Evolutionary conservation across 2,888 invertebrate genomes (phyloP), one percentile per base, ranked within the genome.

Genomic region (Amphipyra berbera): DNA sequence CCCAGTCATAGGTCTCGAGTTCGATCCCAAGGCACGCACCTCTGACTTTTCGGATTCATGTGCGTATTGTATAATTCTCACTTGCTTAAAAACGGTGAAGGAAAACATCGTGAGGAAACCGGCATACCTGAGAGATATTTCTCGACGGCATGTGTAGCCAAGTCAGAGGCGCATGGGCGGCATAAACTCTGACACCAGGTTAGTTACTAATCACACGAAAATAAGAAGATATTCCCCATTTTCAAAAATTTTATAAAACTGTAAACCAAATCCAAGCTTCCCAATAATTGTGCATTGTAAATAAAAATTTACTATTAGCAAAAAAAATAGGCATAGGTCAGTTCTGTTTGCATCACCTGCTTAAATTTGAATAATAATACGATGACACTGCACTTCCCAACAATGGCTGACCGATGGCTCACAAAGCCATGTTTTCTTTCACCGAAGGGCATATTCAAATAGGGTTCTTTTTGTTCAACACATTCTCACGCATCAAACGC

Each of bases 401-500:
- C 92, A 91, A 92, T 88, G 86, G 86, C 70, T 84, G 86, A 85
- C 89, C 86, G 76, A 78, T 79, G 70, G 73, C 70, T 68, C 68
- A 83, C 82, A 91, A 92, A 81, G 82, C 83, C 73, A 71, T 94
- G 92, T 94, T 95, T 93, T 94, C 94, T 93, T 91, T 86, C 82
- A 87, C 78, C 80, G 81, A 81, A 86, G 90, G 91, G 91, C 87
- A 91, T 94, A 94, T 94, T 94, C 93, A 95, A 94, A 95, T 95
- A 90, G 94, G 94, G 94, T 92, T 87, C 76, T 77, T 86, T 87
- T 85, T 84, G 68, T 78, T 75, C 80, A 81, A 79, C 81, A 87
- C 85, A 89, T 95, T 94, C 95, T 94, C 95, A 94, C 94, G 95
- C 93, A 94, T 94, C 92, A 92, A 92, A 88, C 89, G 83, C 76